phyloP scores from a whole-genome alignment of 2,797 vertebrate species.

The Onychomys leucogaster region DNA sequence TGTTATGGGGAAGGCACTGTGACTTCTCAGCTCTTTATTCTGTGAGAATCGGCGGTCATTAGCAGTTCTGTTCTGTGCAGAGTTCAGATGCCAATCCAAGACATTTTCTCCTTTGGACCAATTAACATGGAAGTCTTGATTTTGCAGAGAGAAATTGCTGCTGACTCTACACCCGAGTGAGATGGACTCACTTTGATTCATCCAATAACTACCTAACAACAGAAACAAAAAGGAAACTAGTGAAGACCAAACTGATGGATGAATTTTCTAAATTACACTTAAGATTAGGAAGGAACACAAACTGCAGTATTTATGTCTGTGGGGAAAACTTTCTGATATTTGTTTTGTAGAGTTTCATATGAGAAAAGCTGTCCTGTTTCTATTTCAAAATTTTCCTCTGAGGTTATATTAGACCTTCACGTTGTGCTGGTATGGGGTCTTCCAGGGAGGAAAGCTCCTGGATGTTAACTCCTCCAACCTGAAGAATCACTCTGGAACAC shows the following conservation, averaged over 20 bases:
- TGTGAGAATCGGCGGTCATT: slow-evolving; percentile 41
- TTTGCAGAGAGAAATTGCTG: not conserved
- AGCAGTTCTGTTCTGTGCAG: not conserved
- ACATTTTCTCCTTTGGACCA: slow-evolving; percentile 70
- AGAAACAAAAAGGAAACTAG: slow-evolving; percentile 38
- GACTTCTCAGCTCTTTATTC: not conserved
- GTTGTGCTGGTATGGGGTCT: not conserved
- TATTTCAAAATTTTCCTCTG: not conserved
- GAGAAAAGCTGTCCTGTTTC: not conserved
- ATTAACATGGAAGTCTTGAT: slow-evolving; percentile 45
- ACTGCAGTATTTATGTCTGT: not conserved
- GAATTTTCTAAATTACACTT: slow-evolving; percentile 36
- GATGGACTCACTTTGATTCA: not conserved
- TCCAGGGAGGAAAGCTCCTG: not conserved
- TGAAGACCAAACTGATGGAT: slow-evolving; percentile 16
- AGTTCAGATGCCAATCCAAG: slow-evolving; percentile 76
- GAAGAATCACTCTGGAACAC: not conserved
- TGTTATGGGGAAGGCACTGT: slow-evolving; percentile 42
- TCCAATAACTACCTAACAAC: slow-evolving; percentile 67
- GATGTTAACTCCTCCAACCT: not conserved
- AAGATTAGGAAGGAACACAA: not conserved
- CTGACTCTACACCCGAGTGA: slow-evolving; percentile 57
- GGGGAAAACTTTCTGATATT: not conserved
- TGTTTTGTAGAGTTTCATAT: not conserved
- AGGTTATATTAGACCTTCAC: not conserved